phyloP scores from a whole-genome alignment of 2,113 vertebrate species.

The Xiphophorus maculatus region DNA sequence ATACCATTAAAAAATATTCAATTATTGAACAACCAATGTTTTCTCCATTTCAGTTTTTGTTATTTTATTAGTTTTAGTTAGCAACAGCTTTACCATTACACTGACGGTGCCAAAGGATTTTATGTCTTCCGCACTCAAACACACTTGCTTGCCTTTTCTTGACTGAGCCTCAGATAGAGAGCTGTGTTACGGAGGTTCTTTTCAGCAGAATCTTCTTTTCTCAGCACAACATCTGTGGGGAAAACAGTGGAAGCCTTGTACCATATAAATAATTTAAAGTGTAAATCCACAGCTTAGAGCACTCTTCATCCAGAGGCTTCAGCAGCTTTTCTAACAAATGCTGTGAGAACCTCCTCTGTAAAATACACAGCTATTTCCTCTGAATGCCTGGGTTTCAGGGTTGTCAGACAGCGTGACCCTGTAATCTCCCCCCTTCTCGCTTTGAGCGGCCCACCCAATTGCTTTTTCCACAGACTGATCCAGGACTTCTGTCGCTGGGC shows the following conservation, averaged over 20 bases:
- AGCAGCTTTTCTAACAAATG: constrained; percentile 47
- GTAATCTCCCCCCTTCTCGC: constrained; percentile 47
- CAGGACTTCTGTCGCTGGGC: constrained; percentile 41
- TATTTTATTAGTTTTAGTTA: no score
- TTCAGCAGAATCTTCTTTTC: constrained; percentile 3
- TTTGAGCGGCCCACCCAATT: constrained; percentile 50
- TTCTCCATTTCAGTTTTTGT: no score
- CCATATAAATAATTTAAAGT: constrained; percentile 26
- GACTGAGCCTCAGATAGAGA: neutral
- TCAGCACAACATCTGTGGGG: neutral
- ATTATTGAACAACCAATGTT: no score
- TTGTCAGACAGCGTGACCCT: constrained; percentile 60
- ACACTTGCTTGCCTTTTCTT: neutral
- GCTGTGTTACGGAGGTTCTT: neutral
- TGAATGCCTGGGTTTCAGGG: constrained; percentile 30
- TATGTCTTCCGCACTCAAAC: neutral
- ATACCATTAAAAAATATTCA: no score
- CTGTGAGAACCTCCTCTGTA: constrained; percentile 39
- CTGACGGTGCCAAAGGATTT: neutral
- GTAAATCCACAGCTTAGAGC: constrained; percentile 9
- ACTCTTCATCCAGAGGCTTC: constrained; percentile 25
- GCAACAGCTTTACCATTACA: neutral
- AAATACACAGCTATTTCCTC: constrained; percentile 61
- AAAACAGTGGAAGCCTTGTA: constrained; percentile 10
- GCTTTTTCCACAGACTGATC: constrained; percentile 51